Evolutionary conservation across 2,888 invertebrate species (phyloP).

Genomic region (Brenthis daphne): DNA sequence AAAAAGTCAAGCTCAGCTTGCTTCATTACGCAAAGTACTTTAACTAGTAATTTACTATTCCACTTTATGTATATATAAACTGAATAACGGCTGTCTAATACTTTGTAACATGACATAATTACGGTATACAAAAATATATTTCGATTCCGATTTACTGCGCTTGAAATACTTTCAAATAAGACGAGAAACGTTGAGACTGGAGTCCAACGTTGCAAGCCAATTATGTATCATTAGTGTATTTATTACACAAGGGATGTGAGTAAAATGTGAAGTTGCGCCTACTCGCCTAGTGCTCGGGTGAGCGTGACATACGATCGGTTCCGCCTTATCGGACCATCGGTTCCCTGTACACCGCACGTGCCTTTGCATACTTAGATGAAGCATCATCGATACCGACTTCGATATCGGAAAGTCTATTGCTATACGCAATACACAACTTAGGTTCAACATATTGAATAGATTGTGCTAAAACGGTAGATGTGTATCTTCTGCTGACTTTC

Average conservation of each 20-base stretch:
- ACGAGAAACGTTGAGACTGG: constrained; percentile 1
- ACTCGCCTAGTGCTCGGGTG: constrained; percentile 48
- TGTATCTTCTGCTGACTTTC: constrained; percentile 23
- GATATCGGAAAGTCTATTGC: constrained; percentile 62
- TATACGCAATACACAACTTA: constrained; percentile 50
- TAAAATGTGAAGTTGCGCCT: constrained; percentile 62
- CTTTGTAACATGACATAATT: background rate
- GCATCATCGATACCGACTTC: constrained; percentile 53
- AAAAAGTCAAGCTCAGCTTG: constrained; percentile 33
- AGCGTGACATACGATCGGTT: constrained; percentile 69
- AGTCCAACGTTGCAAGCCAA: constrained; percentile 47
- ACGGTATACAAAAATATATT: background rate
- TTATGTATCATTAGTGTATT: constrained; percentile 66
- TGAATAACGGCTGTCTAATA: background rate
- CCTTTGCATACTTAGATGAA: constrained; percentile 63
- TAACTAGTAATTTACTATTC: constrained; percentile 19
- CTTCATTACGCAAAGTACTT: constrained; percentile 28
- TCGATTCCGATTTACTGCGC: background rate
- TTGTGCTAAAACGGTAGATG: constrained; percentile 26
- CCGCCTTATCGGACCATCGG: constrained; percentile 67
- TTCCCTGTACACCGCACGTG: constrained; percentile 65
- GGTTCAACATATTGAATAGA: constrained; percentile 38
- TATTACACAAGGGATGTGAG: constrained; percentile 65
- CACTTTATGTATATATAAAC: constrained; percentile 12
- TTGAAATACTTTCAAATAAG: background rate